Conservation (phyloP, 1,140 invertebrate species). For the Gonatopus flavifemur region DNA sequence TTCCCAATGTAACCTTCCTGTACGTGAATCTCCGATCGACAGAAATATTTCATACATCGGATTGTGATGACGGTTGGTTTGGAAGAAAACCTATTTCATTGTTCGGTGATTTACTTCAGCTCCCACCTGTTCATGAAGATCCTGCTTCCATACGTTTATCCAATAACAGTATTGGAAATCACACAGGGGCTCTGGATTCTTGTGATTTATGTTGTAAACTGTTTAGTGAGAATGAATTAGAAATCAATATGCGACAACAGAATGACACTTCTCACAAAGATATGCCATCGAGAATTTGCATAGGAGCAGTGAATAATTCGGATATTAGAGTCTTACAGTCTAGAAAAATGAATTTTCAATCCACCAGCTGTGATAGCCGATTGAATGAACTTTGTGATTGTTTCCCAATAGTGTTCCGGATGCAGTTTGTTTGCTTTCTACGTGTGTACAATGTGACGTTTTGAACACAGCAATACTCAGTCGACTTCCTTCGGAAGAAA, state of each 20-base stretch:
- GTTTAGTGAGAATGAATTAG: slow-evolving; percentile 30
- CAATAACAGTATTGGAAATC: slow-evolving; percentile 23
- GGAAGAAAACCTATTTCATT: slow-evolving; percentile 25
- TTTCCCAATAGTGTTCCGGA: slow-evolving; percentile 17
- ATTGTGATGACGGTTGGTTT: slow-evolving; percentile 26
- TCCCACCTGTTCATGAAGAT: slow-evolving; percentile 31
- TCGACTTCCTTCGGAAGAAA: slow-evolving; percentile 19
- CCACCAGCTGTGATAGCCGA: background rate
- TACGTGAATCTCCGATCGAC: slow-evolving; percentile 20
- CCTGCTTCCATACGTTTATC: slow-evolving; percentile 24
- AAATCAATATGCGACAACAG: slow-evolving; percentile 32
- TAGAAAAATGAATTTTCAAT: slow-evolving; percentile 15
- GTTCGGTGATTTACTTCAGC: too few relatives aligned
- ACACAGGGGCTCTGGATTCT: slow-evolving; percentile 19
- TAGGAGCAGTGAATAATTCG: slow-evolving; percentile 27
- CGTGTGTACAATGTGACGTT: slow-evolving; percentile 19
- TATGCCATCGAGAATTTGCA: slow-evolving; percentile 23
- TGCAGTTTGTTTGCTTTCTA: slow-evolving; percentile 24
- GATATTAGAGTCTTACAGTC: slow-evolving; percentile 17
- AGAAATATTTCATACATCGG: slow-evolving; percentile 26
- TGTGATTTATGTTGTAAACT: slow-evolving; percentile 24
- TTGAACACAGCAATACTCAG: slow-evolving; percentile 24
- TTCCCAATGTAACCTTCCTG: slow-evolving; percentile 27
- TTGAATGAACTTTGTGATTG: slow-evolving; percentile 24
- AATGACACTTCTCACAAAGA: slow-evolving; percentile 18